Evolutionary conservation across 2,888 invertebrate genomes (phyloP).

Genomic region (Patella depressa): DNA sequence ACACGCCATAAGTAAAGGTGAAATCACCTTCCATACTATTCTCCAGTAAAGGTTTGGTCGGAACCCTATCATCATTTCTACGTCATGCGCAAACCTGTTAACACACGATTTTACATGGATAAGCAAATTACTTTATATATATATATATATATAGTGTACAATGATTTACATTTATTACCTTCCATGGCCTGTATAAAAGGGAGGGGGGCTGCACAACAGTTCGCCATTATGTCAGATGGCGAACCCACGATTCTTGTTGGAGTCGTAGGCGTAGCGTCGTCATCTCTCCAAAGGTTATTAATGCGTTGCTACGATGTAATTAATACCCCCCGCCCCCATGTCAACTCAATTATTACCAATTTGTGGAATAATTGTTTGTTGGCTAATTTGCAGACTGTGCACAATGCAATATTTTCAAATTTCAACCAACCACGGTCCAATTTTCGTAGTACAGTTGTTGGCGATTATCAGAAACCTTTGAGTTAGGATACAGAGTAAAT

Average conservation of each 20-base stretch:
- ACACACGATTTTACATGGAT: background rate
- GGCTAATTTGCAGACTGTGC: too few species aligned
- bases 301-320: too few species aligned
- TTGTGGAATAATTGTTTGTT: too few species aligned
- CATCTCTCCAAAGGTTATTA: too few species aligned
- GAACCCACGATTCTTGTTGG: background rate
- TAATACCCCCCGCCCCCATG: too few species aligned
- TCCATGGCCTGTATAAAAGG: background rate
- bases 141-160: background rate
- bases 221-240: conserved; percentile 4
- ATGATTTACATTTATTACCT: background rate
- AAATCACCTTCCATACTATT: conserved; percentile 57
- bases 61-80: conserved; percentile 57
- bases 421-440: too few species aligned
- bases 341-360: too few species aligned
- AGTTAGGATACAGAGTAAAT: too few species aligned
- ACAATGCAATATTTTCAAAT: too few species aligned
- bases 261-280: too few species aligned
- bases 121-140: background rate
- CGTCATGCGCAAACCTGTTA: conserved; percentile 56
- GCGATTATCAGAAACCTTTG: too few species aligned
- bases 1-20: conserved; percentile 49
- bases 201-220: background rate
- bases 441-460: too few species aligned
- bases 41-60: conserved; percentile 52